Conservation (phyloP, 2,113 vertebrate genomes). For the Toxotes chatareus region DNA sequence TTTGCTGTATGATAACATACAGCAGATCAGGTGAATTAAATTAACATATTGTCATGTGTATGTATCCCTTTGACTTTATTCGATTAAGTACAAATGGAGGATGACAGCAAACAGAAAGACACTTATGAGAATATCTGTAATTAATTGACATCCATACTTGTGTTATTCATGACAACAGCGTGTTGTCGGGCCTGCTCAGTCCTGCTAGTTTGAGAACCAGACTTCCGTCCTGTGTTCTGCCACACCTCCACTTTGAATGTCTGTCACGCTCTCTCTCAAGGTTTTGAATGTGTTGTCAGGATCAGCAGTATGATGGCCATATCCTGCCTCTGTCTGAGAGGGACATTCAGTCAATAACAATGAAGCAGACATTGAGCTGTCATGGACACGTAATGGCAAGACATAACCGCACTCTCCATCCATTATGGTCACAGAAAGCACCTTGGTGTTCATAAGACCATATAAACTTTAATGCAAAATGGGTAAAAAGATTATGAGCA, state of each 20-base stretch:
- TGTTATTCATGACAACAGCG: too few species aligned
- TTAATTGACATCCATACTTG: not conserved
- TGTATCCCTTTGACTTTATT: not conserved
- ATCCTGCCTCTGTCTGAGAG: slow-evolving; percentile 16
- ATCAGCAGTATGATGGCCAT: not conserved
- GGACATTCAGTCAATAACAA: slow-evolving; percentile 11
- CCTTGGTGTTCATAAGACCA: not conserved
- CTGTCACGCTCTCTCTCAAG: slow-evolving; percentile 13
- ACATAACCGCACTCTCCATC: not conserved
- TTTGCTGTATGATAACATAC: not conserved
- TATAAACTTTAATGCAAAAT: not conserved
- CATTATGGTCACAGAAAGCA: slow-evolving; percentile 7
- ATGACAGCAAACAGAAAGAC: not conserved
- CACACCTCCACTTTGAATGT: slow-evolving; percentile 8
- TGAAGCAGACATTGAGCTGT: slow-evolving; percentile 21
- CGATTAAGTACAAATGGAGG: not conserved
- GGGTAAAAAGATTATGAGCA: not conserved
- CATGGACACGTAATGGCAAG: not conserved
- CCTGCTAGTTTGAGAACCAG: not conserved
- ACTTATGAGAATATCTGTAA: not conserved
- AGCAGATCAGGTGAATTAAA: not conserved
- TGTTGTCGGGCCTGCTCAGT: not conserved
- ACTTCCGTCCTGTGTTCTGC: not conserved
- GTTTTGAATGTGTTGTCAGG: slow-evolving; percentile 5
- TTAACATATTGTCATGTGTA: not conserved